Base-by-base conservation (phyloP, 2,888 invertebrate genomes). In the Serripes groenlandicus region DNA sequence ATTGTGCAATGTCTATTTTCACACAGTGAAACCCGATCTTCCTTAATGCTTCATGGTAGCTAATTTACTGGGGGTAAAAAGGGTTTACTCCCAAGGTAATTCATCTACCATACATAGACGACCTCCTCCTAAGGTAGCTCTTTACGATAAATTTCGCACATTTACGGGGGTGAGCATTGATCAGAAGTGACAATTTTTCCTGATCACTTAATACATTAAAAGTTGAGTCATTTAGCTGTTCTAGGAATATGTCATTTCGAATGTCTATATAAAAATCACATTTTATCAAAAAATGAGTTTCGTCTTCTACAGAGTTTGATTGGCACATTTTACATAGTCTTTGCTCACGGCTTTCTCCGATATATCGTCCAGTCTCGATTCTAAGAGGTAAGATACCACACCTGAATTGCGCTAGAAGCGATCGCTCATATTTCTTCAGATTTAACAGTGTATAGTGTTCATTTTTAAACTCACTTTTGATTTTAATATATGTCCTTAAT, bases 291-390 rank as follows among this genome's bases (percentile, higher is more conserved):
- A 64, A 78, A 56, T 73, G 73, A 4, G 30, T 23, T 30, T 72
- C 78, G 42, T 37, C 42, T 76, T 76, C 76, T 28, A 54, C 37
- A 34, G 7, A 7, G 21, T 35, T 32, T 4, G 28, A 3, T 11
- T 78, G 28, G 42, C 78, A 78, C 26, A 73, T 3, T 11, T 9
- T 73, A 32, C 73, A 78, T 5, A 66, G n/a, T 78, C 78, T 78
- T 34, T 49, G 34, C 3, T 77, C 71, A 23, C 60, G 1, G 2
- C 42, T 18, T 35, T 78, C 72, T 26, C 56, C 66, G 35, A 66
- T n/a, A 66, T 72, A 72, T 3, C 78, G 42, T 18, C 78, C 78
- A 28, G 78, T 78, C 34, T 72, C 64, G 3, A 78, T 35, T n/a
- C 66, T 30, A 9, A 78, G 32, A 18, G 78, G 78, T 15, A 71